A percentile compares a stretch with the other conserved stretches of the same genome.
Conservation (phyloP, 64 coral and sea anemone genomes). For the Stichodactyla mertensii region DNA sequence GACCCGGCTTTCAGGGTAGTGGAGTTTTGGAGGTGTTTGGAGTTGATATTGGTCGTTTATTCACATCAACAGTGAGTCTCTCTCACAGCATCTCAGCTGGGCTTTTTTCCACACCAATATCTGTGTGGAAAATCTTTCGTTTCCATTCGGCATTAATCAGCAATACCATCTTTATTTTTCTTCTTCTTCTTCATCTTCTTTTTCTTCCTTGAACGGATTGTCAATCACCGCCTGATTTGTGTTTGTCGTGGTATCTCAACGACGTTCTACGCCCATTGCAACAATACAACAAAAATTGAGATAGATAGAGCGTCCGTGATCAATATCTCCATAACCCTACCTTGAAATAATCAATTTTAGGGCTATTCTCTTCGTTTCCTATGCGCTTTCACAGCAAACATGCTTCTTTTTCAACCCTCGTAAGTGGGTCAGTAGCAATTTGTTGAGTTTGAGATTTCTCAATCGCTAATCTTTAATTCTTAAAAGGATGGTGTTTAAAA, state of each 20-base stretch:
- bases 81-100: constrained; percentile 4
- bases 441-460: not conserved
- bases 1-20: constrained; percentile 1
- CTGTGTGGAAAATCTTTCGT: not conserved
- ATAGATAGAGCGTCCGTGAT: not conserved
- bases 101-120: constrained; percentile 1
- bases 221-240: constrained; percentile 9
- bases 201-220: not conserved
- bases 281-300: not conserved
- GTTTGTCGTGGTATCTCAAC: not conserved
- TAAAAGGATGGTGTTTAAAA: constrained; percentile 6
- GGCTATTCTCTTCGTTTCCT: not conserved
- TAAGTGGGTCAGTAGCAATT: not conserved
- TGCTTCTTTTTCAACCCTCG: not conserved
- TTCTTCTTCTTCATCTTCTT: not conserved
- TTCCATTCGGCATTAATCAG: not conserved
- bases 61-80: not conserved
- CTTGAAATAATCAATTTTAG: constrained; percentile 18
- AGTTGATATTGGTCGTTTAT: constrained; percentile 3
- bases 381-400: not conserved
- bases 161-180: not conserved
- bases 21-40: constrained; percentile 3
- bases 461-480: not conserved
- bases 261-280: not conserved
- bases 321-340: constrained; percentile 9